phyloP scores from a whole-genome alignment of 2,113 vertebrate species.

The Myotis brandtii region DNA sequence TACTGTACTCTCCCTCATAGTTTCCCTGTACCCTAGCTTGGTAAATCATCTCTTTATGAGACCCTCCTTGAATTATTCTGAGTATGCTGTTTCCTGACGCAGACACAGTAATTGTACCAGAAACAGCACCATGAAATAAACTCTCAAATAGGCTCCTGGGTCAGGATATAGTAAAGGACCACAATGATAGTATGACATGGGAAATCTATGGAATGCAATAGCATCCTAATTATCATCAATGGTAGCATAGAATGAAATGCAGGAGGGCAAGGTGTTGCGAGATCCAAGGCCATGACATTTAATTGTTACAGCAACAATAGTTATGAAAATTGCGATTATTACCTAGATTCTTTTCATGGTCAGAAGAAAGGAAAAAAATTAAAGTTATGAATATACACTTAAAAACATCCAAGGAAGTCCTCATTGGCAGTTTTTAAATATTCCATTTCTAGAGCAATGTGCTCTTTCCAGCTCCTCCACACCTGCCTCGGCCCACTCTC shows the following conservation, averaged over 20 bases:
- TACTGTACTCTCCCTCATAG: background rate
- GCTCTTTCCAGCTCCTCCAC: too few species aligned
- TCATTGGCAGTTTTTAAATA: background rate
- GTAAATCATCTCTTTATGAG: background rate
- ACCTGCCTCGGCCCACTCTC: too few species aligned
- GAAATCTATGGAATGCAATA: background rate
- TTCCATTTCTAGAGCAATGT: background rate
- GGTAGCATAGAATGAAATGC: background rate
- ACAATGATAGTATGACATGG: background rate
- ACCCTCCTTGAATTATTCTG: background rate
- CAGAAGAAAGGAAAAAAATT: background rate
- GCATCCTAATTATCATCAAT: background rate
- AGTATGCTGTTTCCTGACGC: background rate
- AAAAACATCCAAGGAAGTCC: background rate
- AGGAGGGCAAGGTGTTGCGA: background rate
- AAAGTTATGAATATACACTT: background rate
- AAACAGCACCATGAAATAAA: conserved; percentile 14
- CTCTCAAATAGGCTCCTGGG: background rate
- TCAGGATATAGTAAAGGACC: background rate
- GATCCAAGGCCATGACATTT: background rate
- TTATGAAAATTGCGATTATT: background rate
- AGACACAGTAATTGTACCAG: background rate
- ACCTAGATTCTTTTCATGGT: background rate
- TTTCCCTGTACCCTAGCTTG: background rate
- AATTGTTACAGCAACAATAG: background rate